phyloP scores from a whole-genome alignment of 2,113 vertebrate genomes.

The Arvicanthis niloticus region DNA sequence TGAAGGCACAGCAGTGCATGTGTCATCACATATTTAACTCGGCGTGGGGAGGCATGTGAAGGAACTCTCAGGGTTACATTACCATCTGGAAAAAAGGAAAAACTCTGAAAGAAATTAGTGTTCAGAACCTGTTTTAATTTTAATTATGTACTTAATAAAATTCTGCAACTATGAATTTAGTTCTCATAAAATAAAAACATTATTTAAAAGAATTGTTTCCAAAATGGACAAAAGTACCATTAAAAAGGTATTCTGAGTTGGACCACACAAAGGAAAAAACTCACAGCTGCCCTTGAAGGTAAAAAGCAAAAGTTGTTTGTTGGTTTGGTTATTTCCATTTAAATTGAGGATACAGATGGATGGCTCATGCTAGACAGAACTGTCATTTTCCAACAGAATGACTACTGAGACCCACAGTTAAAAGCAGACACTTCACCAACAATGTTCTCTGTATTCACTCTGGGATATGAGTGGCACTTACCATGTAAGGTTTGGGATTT shows the following conservation, averaged over 20 bases:
- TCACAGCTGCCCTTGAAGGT: background rate
- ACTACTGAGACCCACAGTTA: background rate
- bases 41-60: background rate
- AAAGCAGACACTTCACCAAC: background rate
- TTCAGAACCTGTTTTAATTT: background rate
- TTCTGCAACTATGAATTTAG: background rate
- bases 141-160: slow-evolving; percentile 33
- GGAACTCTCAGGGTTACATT: background rate
- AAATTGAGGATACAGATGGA: background rate
- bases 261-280: background rate
- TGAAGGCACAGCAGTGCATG: background rate
- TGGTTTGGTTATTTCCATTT: background rate
- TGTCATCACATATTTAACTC: background rate
- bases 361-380: background rate
- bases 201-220: background rate
- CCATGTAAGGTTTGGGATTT: slow-evolving; percentile 98
- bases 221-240: background rate
- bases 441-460: background rate
- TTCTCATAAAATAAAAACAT: background rate
- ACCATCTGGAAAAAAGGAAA: slow-evolving; percentile 21
- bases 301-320: background rate
- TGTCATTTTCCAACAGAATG: background rate
- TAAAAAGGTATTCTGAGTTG: background rate
- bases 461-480: slow-evolving; percentile 83
- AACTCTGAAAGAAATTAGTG: background rate